Base-by-base conservation (phyloP, 2,113 vertebrate species). In the Nicator chloris region DNA sequence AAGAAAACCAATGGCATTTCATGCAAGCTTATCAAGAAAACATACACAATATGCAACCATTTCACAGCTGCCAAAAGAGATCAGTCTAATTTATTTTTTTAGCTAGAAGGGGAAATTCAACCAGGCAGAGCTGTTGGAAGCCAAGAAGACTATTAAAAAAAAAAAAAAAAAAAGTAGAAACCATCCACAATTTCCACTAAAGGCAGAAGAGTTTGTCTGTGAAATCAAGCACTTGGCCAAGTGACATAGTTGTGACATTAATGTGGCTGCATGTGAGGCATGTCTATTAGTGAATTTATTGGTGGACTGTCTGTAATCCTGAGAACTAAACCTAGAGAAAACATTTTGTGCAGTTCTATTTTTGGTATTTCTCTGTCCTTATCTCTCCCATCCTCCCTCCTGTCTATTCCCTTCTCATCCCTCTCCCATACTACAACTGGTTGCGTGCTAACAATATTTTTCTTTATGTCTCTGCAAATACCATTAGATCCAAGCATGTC, bases 41-140 rank as follows among this genome's bases (percentile, higher is more conserved):
- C 88, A 69, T 61, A 86, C 8, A 86, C 86, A 97, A 96, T 93
- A 91, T 95, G 91, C 83, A 96, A 77, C 80, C 80, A 71, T 94
- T 97, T 96, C 92, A 93, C 93, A 96, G 88, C 93, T 97, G 95
- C 92, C 96, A 95, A 90, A 92, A 93, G 88, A 94, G 66, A 97
- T 94, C 78, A 88, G 76, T 77, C 86, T 91, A 86, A 81, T 95
- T 96, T 94, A 82, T 60, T 92, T 95, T 94, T 95, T 92, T 96
- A 96, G 94, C 93, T 85, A 60, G 91, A 92, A 88, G 91, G 88
- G 61, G 59, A 92, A 94, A 93, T 66, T 56, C 86, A 97, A 88
- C 76, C 54, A 94, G 42, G 87, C 65, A 95, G 88, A 95, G 82
- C 88, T 84, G 66, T 70, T 95, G 61, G 61, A 66, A 95, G 84